A percentile compares a stretch with the other conserved stretches of the same genome.
phyloP scores from a whole-genome alignment of 2,113 vertebrate genomes.

The Scomber colias region DNA sequence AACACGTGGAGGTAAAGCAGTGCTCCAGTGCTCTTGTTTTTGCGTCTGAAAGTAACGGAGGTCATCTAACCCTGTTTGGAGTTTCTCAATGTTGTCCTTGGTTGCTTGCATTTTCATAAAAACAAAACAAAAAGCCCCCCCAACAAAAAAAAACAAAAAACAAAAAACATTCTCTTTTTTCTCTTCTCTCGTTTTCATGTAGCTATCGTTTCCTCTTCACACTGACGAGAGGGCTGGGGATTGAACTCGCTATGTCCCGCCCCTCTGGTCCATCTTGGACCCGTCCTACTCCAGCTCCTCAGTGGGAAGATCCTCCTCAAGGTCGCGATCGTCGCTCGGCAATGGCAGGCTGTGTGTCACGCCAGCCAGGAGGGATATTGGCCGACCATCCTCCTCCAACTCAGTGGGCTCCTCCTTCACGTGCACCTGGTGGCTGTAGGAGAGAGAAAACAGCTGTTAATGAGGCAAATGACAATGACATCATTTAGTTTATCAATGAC shows the following conservation, averaged over 20 bases:
- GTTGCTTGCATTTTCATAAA: constrained; percentile 79
- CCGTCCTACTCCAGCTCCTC: constrained; percentile 94
- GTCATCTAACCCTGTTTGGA: constrained; percentile 86
- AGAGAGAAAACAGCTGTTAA: constrained; percentile 26
- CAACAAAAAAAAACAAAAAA: constrained; percentile 27
- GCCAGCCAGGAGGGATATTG: constrained; percentile 88
- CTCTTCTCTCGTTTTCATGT: constrained; percentile 64
- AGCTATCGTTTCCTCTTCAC: constrained; percentile 70
- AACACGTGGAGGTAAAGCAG: constrained; percentile 73
- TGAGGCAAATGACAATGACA: not conserved
- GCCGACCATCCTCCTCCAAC: constrained; percentile 92
- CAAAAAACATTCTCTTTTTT: constrained; percentile 69
- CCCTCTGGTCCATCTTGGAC: constrained; percentile 56
- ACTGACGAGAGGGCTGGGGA: constrained; percentile 57
- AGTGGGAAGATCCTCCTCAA: constrained; percentile 95
- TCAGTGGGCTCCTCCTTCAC: constrained; percentile 98
- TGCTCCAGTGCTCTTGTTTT: constrained; percentile 79
- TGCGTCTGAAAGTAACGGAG: constrained; percentile 80
- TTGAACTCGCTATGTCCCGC: constrained; percentile 52
- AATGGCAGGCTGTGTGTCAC: constrained; percentile 91
- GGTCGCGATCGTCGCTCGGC: constrained; percentile 92
- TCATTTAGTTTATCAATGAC: not conserved
- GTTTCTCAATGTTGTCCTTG: constrained; percentile 80
- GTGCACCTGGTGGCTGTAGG: constrained; percentile 91
- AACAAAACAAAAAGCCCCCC: constrained; percentile 15